phyloP scores from a whole-genome alignment of 2,113 vertebrate genomes.

The Dendrocopos noguchii region DNA sequence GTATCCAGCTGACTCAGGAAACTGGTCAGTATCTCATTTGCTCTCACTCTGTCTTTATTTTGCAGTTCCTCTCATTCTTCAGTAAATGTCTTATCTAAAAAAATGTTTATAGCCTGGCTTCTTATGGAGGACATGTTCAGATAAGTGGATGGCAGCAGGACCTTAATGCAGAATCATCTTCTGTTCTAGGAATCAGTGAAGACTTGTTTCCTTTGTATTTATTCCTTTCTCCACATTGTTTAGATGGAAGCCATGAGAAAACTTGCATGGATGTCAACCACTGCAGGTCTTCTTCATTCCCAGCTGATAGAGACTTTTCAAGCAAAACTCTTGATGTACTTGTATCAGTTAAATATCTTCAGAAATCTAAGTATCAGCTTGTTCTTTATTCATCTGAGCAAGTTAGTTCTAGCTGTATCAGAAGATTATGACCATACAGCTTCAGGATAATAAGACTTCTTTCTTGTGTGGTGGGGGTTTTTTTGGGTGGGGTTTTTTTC shows the following conservation, averaged over 20 bases:
- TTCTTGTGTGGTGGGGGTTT: too few relatives aligned
- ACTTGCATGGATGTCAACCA: not conserved
- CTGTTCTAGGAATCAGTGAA: not conserved
- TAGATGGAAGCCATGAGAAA: not conserved
- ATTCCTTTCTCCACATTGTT: not conserved
- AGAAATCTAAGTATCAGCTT: not conserved
- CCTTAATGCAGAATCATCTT: not conserved
- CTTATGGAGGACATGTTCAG: not conserved
- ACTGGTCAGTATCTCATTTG: not conserved
- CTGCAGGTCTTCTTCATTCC: not conserved
- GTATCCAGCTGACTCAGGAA: not conserved
- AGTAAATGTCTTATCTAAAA: not conserved
- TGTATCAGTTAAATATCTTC: not conserved
- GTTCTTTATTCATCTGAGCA: not conserved
- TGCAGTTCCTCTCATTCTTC: not conserved
- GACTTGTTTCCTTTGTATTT: not conserved
- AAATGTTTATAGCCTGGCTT: not conserved
- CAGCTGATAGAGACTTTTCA: not conserved
- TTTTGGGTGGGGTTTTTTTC: not conserved
- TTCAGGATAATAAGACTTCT: not conserved
- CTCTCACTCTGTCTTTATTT: not conserved
- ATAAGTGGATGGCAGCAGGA: conserved; percentile 19
- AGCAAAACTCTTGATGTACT: not conserved
- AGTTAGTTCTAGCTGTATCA: not conserved
- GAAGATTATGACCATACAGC: not conserved